Evolutionary conservation across 1,140 invertebrate species (phyloP).

Genomic region (Lepidurus apus): DNA sequence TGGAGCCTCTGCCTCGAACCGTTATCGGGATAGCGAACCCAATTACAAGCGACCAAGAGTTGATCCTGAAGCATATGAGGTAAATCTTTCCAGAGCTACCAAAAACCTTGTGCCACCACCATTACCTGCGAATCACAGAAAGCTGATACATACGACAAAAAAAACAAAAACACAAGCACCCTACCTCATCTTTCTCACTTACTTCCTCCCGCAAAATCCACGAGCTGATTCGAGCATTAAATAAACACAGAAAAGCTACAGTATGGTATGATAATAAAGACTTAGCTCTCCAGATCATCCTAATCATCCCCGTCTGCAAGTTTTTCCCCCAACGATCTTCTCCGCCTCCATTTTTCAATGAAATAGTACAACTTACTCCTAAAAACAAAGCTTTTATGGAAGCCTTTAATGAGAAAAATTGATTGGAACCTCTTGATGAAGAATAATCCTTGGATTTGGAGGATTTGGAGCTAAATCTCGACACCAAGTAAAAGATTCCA

Average conservation of each 20-base stretch:
- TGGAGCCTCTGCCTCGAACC: neutral
- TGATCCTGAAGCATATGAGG: neutral
- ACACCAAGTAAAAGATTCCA: no score
- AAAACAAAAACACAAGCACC: neutral
- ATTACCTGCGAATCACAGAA: neutral
- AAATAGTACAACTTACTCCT: no score
- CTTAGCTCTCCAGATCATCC: neutral
- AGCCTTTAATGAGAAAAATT: no score
- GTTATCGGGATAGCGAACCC: neutral
- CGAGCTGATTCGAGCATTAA: neutral
- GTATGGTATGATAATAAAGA: neutral
- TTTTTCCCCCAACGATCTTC: no score
- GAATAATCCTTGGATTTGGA: no score
- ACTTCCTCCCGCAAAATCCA: neutral
- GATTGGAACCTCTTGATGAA: no score
- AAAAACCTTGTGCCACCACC: neutral
- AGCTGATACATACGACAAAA: neutral
- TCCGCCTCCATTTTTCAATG: no score
- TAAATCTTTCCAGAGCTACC: conserved; percentile 10
- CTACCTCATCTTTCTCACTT: conserved; percentile 9
- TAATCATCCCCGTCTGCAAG: no score
- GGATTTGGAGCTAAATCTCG: no score
- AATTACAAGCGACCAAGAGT: neutral
- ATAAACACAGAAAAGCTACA: no score
- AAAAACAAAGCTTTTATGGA: no score